These are phyloP conservation scores for Brachionus asplanchnoidis DNA, from an alignment of 1,140 invertebrate species.

Conservation along the genomic window DNA sequence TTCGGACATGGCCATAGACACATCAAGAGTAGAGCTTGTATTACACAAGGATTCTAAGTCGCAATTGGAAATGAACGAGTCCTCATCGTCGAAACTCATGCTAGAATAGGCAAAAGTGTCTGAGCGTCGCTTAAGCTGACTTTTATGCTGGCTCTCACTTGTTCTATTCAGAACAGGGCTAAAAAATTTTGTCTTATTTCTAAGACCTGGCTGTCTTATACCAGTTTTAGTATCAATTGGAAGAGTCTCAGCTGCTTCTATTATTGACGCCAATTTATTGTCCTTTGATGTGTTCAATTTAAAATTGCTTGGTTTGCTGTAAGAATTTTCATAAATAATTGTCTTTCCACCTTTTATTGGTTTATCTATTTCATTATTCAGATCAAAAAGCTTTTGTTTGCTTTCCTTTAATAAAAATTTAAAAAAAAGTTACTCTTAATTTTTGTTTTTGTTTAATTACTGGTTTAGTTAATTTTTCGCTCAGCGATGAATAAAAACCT, in stretches of 20 bases:
- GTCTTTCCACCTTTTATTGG: not conserved
- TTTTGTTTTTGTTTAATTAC: not conserved
- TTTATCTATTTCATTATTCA: not conserved
- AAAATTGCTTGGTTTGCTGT: not conserved
- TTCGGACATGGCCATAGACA: not conserved
- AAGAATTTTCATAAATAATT: not conserved
- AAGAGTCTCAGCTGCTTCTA: conserved; percentile 2
- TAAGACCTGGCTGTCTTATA: not conserved
- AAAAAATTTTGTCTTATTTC: not conserved
- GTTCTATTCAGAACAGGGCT: not conserved
- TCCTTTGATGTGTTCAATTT: conserved; percentile 8
- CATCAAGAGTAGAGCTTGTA: not conserved
- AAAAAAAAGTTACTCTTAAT: not conserved
- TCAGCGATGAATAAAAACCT: not conserved
- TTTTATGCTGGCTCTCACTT: not conserved
- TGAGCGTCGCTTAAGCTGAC: not conserved
- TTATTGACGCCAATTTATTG: conserved; percentile 5
- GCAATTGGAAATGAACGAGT: conserved; percentile 1
- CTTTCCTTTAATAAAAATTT: not conserved
- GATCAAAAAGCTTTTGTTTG: not conserved
- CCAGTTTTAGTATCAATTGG: not conserved
- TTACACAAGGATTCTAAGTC: not conserved
- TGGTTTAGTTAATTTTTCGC: not conserved
- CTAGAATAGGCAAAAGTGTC: not conserved
- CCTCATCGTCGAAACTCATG: not conserved